A percentile compares a stretch with the other conserved stretches of the same genome.
phyloP scores from a whole-genome alignment of 2,113 vertebrate species.

The Semnornis frantzii region DNA sequence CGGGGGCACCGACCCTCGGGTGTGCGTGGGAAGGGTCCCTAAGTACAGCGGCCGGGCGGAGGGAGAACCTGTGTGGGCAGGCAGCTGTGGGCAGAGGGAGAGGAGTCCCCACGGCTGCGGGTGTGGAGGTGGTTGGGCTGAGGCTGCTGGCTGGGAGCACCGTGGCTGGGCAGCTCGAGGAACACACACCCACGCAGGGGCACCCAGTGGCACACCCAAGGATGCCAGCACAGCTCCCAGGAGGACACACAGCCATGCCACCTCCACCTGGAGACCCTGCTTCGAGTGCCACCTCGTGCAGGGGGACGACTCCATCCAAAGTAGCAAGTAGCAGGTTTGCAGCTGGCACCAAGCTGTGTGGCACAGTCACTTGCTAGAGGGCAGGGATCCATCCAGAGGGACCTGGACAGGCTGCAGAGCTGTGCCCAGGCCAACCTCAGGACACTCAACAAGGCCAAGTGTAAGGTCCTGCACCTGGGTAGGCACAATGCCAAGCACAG shows the following conservation, averaged over 20 bases:
- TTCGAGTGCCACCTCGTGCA: not conserved
- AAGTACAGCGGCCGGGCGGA: not conserved
- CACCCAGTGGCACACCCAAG: fast-evolving
- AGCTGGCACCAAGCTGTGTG: no score
- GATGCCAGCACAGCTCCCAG: not conserved
- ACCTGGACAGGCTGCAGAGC: no score
- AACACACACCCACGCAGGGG: fast-evolving
- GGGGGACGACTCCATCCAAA: not conserved
- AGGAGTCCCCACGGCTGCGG: not conserved
- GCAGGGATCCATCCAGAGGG: no score
- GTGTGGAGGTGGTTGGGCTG: not conserved
- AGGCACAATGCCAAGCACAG: no score
- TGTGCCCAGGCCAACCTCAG: no score
- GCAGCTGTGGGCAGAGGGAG: fast-evolving
- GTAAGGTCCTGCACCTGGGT: no score
- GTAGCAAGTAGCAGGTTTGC: no score
- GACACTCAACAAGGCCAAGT: no score
- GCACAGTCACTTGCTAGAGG: no score
- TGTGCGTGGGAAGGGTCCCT: fast-evolving
- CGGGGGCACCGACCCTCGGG: not conserved
- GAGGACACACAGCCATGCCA: not conserved
- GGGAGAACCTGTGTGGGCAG: not conserved
- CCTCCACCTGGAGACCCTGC: not conserved
- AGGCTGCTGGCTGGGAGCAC: not conserved
- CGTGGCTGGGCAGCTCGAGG: fast-evolving